Base-by-base conservation (phyloP, 2,113 vertebrate genomes). In the Brachypteracias leptosomus region DNA sequence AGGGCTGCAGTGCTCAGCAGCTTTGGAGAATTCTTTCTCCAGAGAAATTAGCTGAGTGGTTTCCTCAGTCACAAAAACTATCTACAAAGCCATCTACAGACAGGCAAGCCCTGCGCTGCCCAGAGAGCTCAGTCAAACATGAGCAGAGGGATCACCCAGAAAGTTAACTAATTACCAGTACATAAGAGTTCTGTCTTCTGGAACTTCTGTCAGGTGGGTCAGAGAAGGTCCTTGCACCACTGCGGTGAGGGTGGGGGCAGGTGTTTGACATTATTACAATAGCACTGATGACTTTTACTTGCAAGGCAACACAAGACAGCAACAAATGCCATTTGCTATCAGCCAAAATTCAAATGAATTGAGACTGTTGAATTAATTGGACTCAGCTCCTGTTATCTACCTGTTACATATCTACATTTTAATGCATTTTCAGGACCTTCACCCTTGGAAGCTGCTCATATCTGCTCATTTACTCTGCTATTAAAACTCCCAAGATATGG, bases 241-340 rank as follows among this genome's bases (percentile, higher is more conserved):
- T 19, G 54, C 18, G 21, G 4, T 11, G 4, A 19, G 38, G 68
- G 14, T 1, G 10, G 2, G 44, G 31, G 13, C 47, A 42, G 21
- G 20, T 13, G 17, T 57, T 33, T 1, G 1, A 55, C 13, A 18
- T 65, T 15, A 2, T 2, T 8, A 76, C 1, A 0, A 25, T 0
- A 38, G 42, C 72, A 19, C 14, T 66, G 3, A 2, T 5, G 78
- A 31, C 17, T 80, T 74, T 51, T 7, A 26, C 38, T 18, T 6
- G 57, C 0, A 11, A 73, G 46, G 35, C 52, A 55, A 20, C 16
- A 12, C 1, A 1, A 63, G 42, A 20, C 5, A 68, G 54, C 28
- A 49, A 55, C 13, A 72, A 68, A 70, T 42, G 54, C 8, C 10
- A 3, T 8, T 44, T n/a, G 7, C 35, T 13, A 7, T 13, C 67